Evolutionary conservation across 2,888 invertebrate genomes (phyloP), one percentile per base, ranked within the genome.

Genomic region (Folsomia candida): DNA sequence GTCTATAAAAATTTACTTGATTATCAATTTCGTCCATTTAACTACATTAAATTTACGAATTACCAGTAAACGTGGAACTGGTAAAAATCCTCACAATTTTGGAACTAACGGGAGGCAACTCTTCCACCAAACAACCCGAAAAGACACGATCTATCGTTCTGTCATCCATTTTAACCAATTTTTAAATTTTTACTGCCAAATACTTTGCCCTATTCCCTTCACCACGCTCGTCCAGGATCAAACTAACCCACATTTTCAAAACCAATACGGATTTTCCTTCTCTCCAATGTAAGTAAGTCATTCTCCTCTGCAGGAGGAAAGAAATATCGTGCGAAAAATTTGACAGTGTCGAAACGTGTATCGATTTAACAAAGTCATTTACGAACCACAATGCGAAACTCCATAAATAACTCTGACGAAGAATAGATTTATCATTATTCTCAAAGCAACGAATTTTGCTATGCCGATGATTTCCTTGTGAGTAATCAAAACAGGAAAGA

Each of bases 31-130:
- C 22, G 4, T 9, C 27, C 9, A 20, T 18, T 29, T 29, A 11
- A 62, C 29, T 6, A 51, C 27, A 51, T 57, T 20, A 24, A 59
- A 60, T 29, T 60, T 25, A 11, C 22, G 80, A 80, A 79, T 84
- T 85, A 95, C 97, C 97, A 81, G 98, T 98, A 82, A 98, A 98
- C 0, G 98, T 98, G 0, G 97, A 98, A 82, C 96, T 97, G 73
- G 97, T 97, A 83, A 98, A 98, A 81, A 98, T 98, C 79, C 98
- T 88, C 27, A 98, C 98, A 81, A 98, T 96, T 87, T 97, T 97
- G 57, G 97, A 97, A 85, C 95, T 94, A 76, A 98, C 94, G 0
- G 96, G 92, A 0, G 97, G 97, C 79, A 98, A 85, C 64, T 90
- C 89, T 82, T 93, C 91, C 79, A 96, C 91, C 79, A 96, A 85